phyloP scores from a whole-genome alignment of 2,888 invertebrate genomes.

The Leptinotarsa juncta region DNA sequence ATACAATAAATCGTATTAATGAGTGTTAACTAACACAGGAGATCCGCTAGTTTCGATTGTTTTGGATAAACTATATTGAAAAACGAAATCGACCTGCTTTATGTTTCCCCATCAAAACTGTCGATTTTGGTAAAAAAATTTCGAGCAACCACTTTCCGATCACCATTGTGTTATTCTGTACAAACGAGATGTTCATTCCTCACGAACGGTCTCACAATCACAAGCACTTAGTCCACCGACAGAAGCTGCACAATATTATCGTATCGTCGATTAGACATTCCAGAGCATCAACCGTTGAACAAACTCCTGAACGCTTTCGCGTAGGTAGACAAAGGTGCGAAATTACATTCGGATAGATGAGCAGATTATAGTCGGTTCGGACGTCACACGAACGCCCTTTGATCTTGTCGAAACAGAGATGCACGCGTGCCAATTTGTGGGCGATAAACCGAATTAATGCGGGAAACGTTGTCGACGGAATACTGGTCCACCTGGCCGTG shows the following conservation, averaged over 20 bases:
- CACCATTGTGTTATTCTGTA: no score
- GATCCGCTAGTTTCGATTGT: no score
- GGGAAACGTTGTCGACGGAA: not conserved
- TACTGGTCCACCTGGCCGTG: conserved; percentile 1
- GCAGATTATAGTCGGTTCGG: conserved; percentile 6
- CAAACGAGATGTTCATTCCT: no score
- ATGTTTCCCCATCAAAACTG: no score
- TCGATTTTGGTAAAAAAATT: no score
- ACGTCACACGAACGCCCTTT: conserved; percentile 8
- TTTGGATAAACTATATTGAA: no score
- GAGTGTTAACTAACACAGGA: no score
- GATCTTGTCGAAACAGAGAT: not conserved
- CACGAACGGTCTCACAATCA: no score
- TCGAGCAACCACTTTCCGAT: no score
- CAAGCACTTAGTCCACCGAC: not conserved
- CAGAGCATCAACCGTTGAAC: not conserved
- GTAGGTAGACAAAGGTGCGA: conserved; percentile 6
- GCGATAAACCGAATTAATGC: conserved; percentile 13
- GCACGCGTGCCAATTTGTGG: conserved; percentile 16
- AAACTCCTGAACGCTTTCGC: not conserved
- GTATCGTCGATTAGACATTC: not conserved
- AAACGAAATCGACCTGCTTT: no score
- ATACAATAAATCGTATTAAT: no score
- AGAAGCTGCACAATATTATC: not conserved
- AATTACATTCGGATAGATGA: conserved; percentile 11